Evolutionary conservation across 2,113 vertebrate genomes (phyloP).

Genomic region (Colistium nudipinnis): DNA sequence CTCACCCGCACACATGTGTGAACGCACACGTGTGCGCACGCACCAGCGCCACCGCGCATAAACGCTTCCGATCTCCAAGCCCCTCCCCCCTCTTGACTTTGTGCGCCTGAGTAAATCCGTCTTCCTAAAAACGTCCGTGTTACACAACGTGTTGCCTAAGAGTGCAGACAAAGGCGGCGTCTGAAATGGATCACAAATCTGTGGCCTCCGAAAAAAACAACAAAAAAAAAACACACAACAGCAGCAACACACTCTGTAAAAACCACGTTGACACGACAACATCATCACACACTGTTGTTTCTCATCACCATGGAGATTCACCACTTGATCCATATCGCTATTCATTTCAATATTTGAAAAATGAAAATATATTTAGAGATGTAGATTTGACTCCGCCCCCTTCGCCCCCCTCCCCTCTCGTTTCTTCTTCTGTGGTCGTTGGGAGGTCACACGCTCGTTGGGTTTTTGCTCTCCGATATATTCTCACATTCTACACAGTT

Average conservation of each 20-base stretch:
- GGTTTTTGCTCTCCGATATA: constrained; percentile 62
- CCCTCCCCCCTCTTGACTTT: background rate
- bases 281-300: no score
- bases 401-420: background rate
- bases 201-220: no score
- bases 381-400: no score
- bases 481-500: constrained; percentile 72
- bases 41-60: background rate
- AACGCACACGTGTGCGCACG: background rate
- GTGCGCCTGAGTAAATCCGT: constrained; percentile 11
- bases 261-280: no score
- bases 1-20: constrained; percentile 13
- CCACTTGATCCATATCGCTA: no score
- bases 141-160: constrained; percentile 29
- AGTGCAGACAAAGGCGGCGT: constrained; percentile 5
- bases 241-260: no score
- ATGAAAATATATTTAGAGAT: no score
- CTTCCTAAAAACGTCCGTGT: constrained; percentile 38
- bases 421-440: constrained; percentile 30
- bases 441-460: constrained; percentile 27
- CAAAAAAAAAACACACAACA: no score
- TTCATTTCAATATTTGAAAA: no score
- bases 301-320: no score
- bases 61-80: constrained; percentile 24
- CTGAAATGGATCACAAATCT: no score